These are phyloP conservation scores for Hesperophylax magnus DNA, from an alignment of 1,140 invertebrate genomes.

Conservation along the genomic window DNA sequence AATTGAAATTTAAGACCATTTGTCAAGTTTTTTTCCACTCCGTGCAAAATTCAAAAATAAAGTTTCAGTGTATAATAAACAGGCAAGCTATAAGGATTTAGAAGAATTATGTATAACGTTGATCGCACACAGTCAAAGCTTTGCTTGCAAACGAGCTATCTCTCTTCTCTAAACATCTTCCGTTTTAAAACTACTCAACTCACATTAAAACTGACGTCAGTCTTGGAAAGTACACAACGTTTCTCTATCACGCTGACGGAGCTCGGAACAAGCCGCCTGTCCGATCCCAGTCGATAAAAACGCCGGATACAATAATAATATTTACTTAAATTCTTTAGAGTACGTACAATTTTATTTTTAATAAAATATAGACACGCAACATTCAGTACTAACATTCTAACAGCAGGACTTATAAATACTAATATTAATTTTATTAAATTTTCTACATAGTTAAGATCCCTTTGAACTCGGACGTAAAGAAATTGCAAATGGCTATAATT, in stretches of 20 bases:
- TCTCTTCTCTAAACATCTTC: background rate
- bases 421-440: background rate
- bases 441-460: constrained; percentile 6
- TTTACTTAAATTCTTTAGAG: constrained; percentile 25
- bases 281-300: constrained; percentile 4
- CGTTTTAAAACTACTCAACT: constrained; percentile 30
- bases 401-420: constrained; percentile 45
- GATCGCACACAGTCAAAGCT: constrained; percentile 8
- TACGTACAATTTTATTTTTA: constrained; percentile 39
- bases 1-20: no score
- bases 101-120: background rate
- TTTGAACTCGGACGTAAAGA: background rate
- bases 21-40: background rate
- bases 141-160: background rate
- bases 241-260: constrained; percentile 3
- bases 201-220: constrained; percentile 48
- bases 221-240: constrained; percentile 51
- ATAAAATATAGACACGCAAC: constrained; percentile 47
- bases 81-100: background rate
- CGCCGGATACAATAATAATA: constrained; percentile 15
- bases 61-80: background rate
- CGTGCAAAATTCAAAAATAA: background rate
- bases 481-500: background rate
- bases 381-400: constrained; percentile 48
- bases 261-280: background rate